Percentiles rank a stretch among this genome's conserved stretches.
phyloP scores from a whole-genome alignment of 1,140 invertebrate species.

The Brachionus koreanus region DNA sequence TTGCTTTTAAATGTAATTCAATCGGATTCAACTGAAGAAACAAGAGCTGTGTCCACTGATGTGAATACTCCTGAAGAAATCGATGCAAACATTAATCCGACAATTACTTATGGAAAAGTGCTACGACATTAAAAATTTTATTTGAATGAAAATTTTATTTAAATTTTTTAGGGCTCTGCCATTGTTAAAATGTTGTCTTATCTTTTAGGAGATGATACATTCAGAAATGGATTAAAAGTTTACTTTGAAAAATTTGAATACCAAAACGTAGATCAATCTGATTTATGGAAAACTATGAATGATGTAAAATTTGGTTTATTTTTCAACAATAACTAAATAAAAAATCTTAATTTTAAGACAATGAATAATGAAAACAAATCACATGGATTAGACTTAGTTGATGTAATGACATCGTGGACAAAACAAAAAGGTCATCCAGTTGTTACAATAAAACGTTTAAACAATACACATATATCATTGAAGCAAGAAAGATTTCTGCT shows the following conservation, averaged over 20 bases:
- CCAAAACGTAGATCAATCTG: conserved; percentile 35
- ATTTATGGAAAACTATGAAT: conserved; percentile 6
- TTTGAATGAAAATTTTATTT: background rate
- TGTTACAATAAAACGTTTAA: conserved; percentile 54
- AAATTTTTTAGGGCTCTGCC: conserved; percentile 67
- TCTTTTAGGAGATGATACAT: conserved; percentile 78
- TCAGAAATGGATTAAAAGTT: conserved; percentile 68
- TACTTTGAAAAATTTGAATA: conserved; percentile 31
- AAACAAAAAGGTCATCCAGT: conserved; percentile 80
- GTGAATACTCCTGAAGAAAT: conserved; percentile 42
- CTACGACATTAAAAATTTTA: background rate
- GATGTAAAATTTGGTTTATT: background rate
- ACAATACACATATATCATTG: conserved; percentile 57
- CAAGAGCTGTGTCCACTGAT: conserved; percentile 4
- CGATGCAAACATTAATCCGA: conserved; percentile 6
- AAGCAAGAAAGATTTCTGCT: conserved; percentile 53
- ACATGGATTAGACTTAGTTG: conserved; percentile 58
- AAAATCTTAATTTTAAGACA: background rate
- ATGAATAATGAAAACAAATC: conserved; percentile 7
- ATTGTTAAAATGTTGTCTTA: conserved; percentile 90
- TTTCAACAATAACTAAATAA: background rate
- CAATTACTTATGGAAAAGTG: conserved; percentile 42
- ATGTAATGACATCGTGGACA: conserved; percentile 84
- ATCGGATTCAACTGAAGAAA: conserved; percentile 21
- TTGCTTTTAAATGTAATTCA: conserved; percentile 31